phyloP scores from a whole-genome alignment of 2,888 invertebrate species.

The Tenthredo amoena region DNA sequence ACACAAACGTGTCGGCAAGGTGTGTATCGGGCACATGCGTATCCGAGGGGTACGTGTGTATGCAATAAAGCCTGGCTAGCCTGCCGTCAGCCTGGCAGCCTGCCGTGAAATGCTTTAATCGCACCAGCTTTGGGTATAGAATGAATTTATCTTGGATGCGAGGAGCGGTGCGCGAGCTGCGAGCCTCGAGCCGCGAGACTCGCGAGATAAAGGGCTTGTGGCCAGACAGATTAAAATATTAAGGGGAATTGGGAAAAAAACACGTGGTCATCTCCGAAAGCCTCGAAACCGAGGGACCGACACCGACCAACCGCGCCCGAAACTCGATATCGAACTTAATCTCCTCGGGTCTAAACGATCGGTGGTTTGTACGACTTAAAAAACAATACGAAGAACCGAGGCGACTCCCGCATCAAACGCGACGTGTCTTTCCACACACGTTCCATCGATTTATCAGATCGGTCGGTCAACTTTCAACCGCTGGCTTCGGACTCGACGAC shows the following conservation, averaged over 20 bases:
- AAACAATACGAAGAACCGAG: conserved; percentile 58
- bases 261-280: conserved; percentile 20
- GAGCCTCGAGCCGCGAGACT: conserved; percentile 59
- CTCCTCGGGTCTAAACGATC: conserved; percentile 57
- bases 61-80: conserved; percentile 5
- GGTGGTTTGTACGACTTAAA: conserved; percentile 17
- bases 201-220: conserved; percentile 57
- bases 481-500: too few species aligned
- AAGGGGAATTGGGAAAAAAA: conserved; percentile 34
- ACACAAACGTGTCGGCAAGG: conserved; percentile 1
- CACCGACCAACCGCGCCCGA: conserved; percentile 59
- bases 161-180: background rate
- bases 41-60: background rate
- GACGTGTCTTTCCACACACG: background rate
- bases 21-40: background rate
- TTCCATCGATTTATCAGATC: background rate
- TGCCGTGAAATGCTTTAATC: conserved; percentile 51
- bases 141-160: conserved; percentile 51
- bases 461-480: background rate
- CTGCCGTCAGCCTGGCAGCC: conserved; percentile 12
- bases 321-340: conserved; percentile 74
- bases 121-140: conserved; percentile 33
- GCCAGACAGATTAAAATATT: conserved; percentile 55
- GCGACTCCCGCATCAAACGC: background rate
- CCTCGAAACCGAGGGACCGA: background rate